Evolutionary conservation across 2,888 invertebrate species (phyloP), one percentile per base, ranked within the genome.

Genomic region (Peribatodes rhomboidaria): DNA sequence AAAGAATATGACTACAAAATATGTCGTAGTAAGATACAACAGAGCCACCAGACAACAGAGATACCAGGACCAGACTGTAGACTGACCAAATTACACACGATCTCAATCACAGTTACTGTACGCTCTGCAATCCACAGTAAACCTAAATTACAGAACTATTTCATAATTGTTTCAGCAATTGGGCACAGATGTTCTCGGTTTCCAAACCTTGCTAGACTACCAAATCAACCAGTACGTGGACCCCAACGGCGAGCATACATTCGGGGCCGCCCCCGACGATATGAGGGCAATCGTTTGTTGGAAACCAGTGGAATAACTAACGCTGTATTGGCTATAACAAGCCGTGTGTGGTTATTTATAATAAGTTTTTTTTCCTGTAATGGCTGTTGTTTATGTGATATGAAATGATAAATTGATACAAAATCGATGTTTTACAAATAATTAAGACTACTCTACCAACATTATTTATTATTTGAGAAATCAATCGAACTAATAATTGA

Each of bases 191-290:
- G 95, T 98, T 16, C 96, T 96, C 65, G 96, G 96, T 27, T 98
- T 97, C 85, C 94, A 96, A 85, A 95, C 95, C 0, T 91, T 98
- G 71, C 85, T 95, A 64, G 96, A 97, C 83, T 97, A 95, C 81
- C 97, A 97, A 92, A 96, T 98, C 11, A 98, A 98, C 84, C 93
- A 96, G 73, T 98, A 96, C 82, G 90, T 95, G 1, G 95, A 96
- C 63, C 83, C 94, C 3, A 96, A 97, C 79, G 96, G 96, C 7
- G 94, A 94, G 0, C 95, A 94, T 78, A 96, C 97, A 20, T 98
- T 98, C 82, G 95, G 94, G 0, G 84, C 94, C 56, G 98, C 98
- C 0, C 96, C 96, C 0, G 96, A 97, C 76, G 94, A 95, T 27
- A 97, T 97, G 90, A 88, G 96, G 76, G 97, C 96, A 0, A 88